Evolutionary conservation across 1,140 invertebrate species (phyloP).

Genomic region (Tetragonula clypearis): DNA sequence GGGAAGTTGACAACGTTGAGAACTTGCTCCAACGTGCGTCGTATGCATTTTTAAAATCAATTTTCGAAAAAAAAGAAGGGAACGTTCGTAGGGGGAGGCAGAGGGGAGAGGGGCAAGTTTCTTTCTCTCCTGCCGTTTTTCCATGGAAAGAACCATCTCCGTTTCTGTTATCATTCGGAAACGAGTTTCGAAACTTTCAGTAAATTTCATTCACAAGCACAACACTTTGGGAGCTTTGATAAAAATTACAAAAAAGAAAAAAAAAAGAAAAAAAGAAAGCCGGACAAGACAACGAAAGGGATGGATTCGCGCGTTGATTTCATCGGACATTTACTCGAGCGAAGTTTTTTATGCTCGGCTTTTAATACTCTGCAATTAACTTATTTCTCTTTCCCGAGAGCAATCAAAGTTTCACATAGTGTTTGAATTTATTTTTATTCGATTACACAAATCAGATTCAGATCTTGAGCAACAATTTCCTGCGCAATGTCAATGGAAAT

Average conservation of each 20-base stretch:
- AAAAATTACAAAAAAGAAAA: neutral
- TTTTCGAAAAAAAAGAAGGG: slow-evolving; percentile 18
- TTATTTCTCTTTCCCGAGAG: neutral
- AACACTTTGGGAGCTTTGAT: neutral
- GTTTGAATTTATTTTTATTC: no score
- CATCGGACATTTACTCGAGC: neutral
- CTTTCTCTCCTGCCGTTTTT: neutral
- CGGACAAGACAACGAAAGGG: no score
- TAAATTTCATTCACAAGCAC: slow-evolving; percentile 18
- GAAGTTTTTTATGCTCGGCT: neutral
- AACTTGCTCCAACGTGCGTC: neutral
- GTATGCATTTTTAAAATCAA: slow-evolving; percentile 21
- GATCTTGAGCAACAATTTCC: no score
- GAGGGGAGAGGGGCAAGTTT: neutral
- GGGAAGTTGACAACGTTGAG: neutral
- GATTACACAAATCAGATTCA: no score
- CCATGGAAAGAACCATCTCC: neutral
- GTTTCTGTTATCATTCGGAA: slow-evolving; percentile 32
- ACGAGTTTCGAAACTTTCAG: slow-evolving; percentile 22
- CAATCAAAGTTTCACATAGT: slow-evolving; percentile 29
- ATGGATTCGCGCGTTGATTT: slow-evolving; percentile 9
- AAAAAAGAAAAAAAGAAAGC: neutral
- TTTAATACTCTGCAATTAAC: neutral
- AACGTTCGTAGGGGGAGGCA: neutral
- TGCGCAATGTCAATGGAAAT: no score